Percentiles rank a stretch among this genome's conserved stretches.
Conservation (phyloP, 2,113 vertebrate genomes). For the Solenodon paradoxus region DNA sequence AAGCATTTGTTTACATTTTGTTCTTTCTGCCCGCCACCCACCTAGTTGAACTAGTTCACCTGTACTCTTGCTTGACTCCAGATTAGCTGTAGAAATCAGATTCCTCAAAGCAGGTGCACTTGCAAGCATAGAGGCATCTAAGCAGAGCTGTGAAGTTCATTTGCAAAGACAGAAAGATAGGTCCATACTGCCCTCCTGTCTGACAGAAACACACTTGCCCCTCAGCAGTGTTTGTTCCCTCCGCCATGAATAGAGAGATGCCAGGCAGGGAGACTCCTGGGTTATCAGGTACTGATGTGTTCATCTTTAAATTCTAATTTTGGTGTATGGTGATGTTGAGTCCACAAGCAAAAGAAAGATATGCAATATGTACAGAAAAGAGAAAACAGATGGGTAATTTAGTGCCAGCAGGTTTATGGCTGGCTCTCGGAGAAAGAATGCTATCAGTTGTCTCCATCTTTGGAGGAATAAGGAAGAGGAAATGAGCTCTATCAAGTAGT, state of each 20-base stretch:
- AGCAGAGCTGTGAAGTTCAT: background rate
- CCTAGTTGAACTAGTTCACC: background rate
- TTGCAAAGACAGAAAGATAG: background rate
- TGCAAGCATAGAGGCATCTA: background rate
- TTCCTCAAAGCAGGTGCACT: background rate
- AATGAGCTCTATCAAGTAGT: background rate
- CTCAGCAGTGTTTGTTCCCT: background rate
- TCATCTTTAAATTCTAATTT: constrained; percentile 12
- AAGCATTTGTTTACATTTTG: background rate
- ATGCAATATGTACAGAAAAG: background rate
- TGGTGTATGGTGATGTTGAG: background rate
- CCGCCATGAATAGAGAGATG: background rate
- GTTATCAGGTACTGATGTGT: background rate
- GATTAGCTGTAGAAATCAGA: background rate
- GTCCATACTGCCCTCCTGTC: background rate
- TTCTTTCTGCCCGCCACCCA: background rate
- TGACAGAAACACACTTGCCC: background rate
- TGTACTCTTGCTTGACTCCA: background rate
- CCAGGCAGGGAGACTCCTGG: background rate
- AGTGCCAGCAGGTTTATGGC: background rate
- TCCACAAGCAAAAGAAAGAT: constrained; percentile 2
- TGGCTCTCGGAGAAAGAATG: background rate
- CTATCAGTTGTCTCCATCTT: background rate
- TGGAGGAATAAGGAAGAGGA: background rate
- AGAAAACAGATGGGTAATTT: background rate